Evolutionary conservation across 2,888 invertebrate genomes (phyloP), one percentile per base, ranked within the genome.

Genomic region (Harmothoe impar): DNA sequence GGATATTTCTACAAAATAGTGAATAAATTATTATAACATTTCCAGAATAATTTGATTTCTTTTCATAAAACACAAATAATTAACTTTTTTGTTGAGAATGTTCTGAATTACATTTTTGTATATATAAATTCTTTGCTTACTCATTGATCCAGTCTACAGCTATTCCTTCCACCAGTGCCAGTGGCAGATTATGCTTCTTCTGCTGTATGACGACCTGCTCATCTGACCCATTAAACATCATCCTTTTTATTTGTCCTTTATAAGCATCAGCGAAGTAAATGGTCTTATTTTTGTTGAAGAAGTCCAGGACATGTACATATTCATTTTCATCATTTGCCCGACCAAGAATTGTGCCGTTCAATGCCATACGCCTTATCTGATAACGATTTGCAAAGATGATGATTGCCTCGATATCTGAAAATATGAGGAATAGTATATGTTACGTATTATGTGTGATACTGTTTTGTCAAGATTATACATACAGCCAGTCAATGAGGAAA

Each of bases 101-200:
- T n/a, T n/a, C n/a, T n/a, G n/a, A n/a, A n/a, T n/a, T n/a, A n/a
- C n/a, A n/a, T n/a, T n/a, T n/a, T n/a, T n/a, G n/a, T n/a, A n/a
- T n/a, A n/a, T n/a, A n/a, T n/a, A n/a, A n/a, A n/a, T n/a, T 43
- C 10, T 43, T 62, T 10, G n/a, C 84, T 89, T 29, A 92, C 92
- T 90, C 89, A 23, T 97, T 98, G 91, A 98, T 97, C 98, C 98
- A 98, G 96, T 99, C 99, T 17, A 99, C 97, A 0, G 99, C 98
- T 81, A 99, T 97, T 15, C 99, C 98, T 96, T 99, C 99, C 0
- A 90, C 86, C 12, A 54, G 54, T 5, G 89, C 86, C 12, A 54
- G 54, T 5, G 89, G 56, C 7, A 91, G 68, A 23, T 91, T n/a
- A 29, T 56, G 86, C 7, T 10, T 23, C n/a, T n/a, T n/a, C n/a